These are phyloP conservation scores for Pomatorhinus ruficollis DNA, from an alignment of 2,113 vertebrate species.

Conservation along the genomic window DNA sequence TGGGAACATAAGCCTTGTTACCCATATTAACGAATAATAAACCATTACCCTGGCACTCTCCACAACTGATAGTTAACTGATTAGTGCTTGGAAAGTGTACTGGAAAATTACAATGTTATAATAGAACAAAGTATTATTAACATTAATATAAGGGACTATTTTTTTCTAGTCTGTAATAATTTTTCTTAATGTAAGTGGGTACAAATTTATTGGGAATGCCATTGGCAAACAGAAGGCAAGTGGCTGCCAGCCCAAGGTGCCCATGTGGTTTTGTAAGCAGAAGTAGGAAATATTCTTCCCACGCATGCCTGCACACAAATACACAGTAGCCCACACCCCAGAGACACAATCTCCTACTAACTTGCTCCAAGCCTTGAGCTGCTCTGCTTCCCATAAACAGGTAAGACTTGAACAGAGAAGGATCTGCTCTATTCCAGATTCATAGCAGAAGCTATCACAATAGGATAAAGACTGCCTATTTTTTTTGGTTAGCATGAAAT, in stretches of 20 bases:
- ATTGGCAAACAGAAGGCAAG: neutral
- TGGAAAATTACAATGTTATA: neutral
- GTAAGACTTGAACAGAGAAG: neutral
- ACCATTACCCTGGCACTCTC: neutral
- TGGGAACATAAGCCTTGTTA: neutral
- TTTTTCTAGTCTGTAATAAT: neutral
- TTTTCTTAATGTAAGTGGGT: neutral
- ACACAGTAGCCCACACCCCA: neutral
- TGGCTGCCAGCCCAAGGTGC: neutral
- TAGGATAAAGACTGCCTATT: neutral
- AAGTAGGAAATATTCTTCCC: neutral
- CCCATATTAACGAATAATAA: constrained; percentile 17
- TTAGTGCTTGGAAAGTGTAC: constrained; percentile 2
- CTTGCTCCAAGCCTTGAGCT: neutral
- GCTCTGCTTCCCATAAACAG: neutral
- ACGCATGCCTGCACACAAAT: neutral
- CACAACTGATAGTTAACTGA: constrained; percentile 7
- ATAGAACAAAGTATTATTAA: neutral
- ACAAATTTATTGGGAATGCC: neutral
- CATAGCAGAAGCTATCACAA: neutral
- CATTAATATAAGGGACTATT: neutral
- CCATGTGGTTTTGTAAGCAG: neutral
- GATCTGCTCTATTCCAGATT: neutral
- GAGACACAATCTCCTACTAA: neutral
- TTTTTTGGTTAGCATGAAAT: neutral